Percentiles rank a stretch among this genome's conserved stretches.
These are phyloP conservation scores for Dasyprocta punctata DNA, from an alignment of 2,113 vertebrate genomes.

Conservation along the genomic window DNA sequence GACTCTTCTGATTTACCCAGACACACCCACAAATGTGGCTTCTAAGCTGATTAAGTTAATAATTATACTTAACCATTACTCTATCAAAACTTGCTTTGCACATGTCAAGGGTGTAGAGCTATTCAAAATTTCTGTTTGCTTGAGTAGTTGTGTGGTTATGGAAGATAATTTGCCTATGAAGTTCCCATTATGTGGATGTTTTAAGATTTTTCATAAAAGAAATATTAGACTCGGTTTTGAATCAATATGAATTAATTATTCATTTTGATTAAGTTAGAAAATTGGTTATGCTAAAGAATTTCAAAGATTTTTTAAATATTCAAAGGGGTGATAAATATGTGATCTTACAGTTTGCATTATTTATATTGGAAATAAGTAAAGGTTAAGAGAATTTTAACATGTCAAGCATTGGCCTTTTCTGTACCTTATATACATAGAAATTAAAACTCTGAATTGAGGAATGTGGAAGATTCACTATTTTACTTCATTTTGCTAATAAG, in stretches of 20 bases:
- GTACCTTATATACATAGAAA: constrained; percentile 3
- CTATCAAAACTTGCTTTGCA: not conserved
- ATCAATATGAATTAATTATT: constrained; percentile 40
- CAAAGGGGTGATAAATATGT: not conserved
- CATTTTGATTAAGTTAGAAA: not conserved
- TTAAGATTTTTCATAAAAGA: not conserved
- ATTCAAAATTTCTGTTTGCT: not conserved
- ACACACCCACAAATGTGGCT: not conserved
- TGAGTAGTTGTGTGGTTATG: not conserved
- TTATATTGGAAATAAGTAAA: not conserved
- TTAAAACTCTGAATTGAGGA: not conserved
- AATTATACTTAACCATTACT: not conserved
- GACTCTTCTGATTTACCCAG: not conserved
- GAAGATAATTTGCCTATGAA: not conserved
- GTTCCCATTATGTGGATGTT: not conserved
- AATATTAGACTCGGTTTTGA: not conserved
- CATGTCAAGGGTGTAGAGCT: not conserved
- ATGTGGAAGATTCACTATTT: not conserved
- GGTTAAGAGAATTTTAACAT: not conserved
- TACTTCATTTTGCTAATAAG: constrained; percentile 11
- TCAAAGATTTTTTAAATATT: constrained; percentile 20
- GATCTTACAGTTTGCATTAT: not conserved
- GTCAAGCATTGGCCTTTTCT: not conserved
- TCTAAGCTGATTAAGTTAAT: not conserved
- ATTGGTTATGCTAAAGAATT: not conserved